Evolutionary conservation across 2,113 vertebrate genomes (phyloP).

Genomic region (Hippocampus barbouri): DNA sequence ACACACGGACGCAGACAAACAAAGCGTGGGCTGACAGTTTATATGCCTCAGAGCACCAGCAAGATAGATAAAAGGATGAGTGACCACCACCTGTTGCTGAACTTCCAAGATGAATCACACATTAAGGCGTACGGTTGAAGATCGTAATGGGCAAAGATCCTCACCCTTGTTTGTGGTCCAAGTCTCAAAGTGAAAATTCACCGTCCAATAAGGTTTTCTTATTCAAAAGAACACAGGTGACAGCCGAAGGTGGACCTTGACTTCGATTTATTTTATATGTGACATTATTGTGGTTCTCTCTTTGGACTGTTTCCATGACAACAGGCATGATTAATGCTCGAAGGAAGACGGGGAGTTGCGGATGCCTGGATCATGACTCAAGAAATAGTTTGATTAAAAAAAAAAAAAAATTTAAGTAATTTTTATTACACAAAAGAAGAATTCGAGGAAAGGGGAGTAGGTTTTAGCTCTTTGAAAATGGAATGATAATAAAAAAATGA

Average conservation of each 20-base stretch:
- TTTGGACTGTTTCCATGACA: constrained; percentile 31
- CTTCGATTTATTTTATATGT: constrained; percentile 11
- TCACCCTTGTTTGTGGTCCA: not conserved
- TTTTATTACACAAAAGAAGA: too few species aligned
- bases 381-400: not conserved
- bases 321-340: constrained; percentile 4
- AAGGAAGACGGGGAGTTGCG: not conserved
- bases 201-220: not conserved
- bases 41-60: constrained; percentile 15
- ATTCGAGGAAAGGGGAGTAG: too few species aligned
- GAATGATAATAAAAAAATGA: too few species aligned
- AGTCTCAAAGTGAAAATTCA: not conserved
- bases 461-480: too few species aligned
- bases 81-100: constrained; percentile 5
- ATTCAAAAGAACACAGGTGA: not conserved
- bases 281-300: not conserved
- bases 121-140: not conserved
- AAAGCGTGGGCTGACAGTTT: constrained; percentile 19
- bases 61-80: not conserved
- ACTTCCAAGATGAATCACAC: not conserved
- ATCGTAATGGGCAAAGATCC: not conserved
- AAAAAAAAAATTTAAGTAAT: not conserved
- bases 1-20: not conserved
- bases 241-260: constrained; percentile 6
- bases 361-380: constrained; percentile 3